Conservation (phyloP, 2,888 invertebrate species). For the Mactromeris polynyma region DNA sequence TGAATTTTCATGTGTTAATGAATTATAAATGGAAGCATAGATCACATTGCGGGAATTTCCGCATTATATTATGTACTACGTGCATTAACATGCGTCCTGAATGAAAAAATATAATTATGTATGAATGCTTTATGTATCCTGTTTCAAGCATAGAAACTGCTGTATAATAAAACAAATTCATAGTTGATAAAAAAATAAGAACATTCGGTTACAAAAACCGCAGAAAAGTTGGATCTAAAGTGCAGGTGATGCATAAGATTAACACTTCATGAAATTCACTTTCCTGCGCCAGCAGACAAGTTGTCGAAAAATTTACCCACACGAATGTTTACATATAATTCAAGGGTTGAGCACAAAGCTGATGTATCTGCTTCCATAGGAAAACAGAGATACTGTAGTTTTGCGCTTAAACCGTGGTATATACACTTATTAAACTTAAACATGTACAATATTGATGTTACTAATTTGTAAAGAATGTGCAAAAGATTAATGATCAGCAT, state of each 20-base stretch:
- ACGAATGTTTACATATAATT: no score
- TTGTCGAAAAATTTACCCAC: not conserved
- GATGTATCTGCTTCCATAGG: no score
- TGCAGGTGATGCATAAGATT: not conserved
- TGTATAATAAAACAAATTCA: not conserved
- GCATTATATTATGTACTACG: not conserved
- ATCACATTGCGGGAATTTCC: not conserved
- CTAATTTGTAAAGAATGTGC: not conserved
- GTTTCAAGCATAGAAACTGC: not conserved
- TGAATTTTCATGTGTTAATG: not conserved
- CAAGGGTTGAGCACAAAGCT: no score
- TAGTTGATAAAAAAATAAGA: not conserved
- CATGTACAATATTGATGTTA: not conserved
- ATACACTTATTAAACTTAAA: not conserved
- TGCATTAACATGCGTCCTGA: not conserved
- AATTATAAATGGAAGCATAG: not conserved
- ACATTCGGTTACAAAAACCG: not conserved
- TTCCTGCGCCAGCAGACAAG: not conserved
- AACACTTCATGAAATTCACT: constrained; percentile 12
- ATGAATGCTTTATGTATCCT: not conserved
- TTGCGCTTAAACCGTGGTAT: not conserved
- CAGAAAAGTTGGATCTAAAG: not conserved
- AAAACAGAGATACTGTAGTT: not conserved
- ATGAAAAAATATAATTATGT: not conserved
- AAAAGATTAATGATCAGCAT: not conserved